Evolutionary conservation across 2,888 invertebrate species (phyloP), one percentile per base, ranked within the genome.

Genomic region (Drosophila recens): DNA sequence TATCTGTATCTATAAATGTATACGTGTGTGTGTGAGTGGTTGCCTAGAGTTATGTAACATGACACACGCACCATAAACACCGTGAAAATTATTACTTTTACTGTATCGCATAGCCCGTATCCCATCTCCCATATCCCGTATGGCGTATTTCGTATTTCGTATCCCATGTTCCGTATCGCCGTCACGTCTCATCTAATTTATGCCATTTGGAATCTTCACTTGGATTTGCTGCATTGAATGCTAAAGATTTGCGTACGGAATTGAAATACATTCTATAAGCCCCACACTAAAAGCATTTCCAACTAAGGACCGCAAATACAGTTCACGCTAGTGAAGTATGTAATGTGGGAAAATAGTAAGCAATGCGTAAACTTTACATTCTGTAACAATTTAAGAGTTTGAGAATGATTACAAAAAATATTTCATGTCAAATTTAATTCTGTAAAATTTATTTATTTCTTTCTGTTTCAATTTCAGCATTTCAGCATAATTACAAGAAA

Each of bases 61-160:
- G 89, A 90, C 82, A 87, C 82, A 85, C 73, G 76, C 69, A 57
- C 49, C 80, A 67, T 77, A 86, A 88, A 72, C 81, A 77, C 58
- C 71, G 65, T 73, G 64, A 62, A 83, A 86, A 78, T 81, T 83
- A 80, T 83, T 82, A 79, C 82, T 65, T 63, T 53, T 59, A 54
- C 62, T 70, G 64, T 56, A 67, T 57, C 66, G 56, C 57, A 63
- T 30, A 10, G 56, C 76, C 76, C 80, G 80, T 75, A 76, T 75
- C 42, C 51, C 45, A 42, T 46, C 45, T 17, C n/a, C 30, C 42
- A 17, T 27, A 15, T 51, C 27, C 46, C 45, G 20, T 30, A 17
- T 15, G 0, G 30, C 30, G 4, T 38, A 5, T 13, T 43, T 38
- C 33, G 4, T 33, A 8, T 13, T 43, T 33, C 27, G 36, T 40